A percentile compares a stretch with the other conserved stretches of the same genome.
Evolutionary conservation across 2,888 invertebrate genomes (phyloP).

Genomic region (Troilus luridus): DNA sequence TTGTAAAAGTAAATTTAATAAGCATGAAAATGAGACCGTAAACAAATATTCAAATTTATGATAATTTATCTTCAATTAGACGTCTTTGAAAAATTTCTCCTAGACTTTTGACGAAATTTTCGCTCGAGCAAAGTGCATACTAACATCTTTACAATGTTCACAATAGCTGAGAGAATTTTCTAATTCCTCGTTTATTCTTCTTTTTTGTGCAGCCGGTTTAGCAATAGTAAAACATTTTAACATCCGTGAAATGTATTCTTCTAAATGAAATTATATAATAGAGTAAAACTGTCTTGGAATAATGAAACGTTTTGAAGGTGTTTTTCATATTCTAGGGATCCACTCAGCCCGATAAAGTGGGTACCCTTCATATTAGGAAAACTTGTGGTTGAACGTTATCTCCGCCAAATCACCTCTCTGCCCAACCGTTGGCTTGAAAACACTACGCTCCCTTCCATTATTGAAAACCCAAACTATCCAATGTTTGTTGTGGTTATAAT

Average conservation of each 20-base stretch:
- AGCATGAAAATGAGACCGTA: background rate
- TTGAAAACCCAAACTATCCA: too few species aligned
- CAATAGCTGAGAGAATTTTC: background rate
- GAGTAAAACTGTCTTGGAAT: background rate
- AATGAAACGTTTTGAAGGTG: background rate
- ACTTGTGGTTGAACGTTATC: too few species aligned
- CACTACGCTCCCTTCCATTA: too few species aligned
- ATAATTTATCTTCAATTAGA: background rate
- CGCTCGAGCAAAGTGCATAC: background rate
- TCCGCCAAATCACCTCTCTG: too few species aligned
- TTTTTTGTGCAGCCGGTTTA: background rate
- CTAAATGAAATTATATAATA: background rate
- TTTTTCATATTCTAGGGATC: too few species aligned
- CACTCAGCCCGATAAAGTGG: too few species aligned
- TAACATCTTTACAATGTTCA: background rate
- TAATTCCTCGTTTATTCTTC: background rate
- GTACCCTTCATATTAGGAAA: too few species aligned
- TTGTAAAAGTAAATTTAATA: background rate
- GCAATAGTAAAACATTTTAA: background rate
- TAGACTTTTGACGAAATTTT: background rate
- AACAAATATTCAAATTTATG: slow-evolving; percentile 1
- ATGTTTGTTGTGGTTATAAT: too few species aligned
- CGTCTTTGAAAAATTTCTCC: slow-evolving; percentile 11
- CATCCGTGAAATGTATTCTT: background rate
- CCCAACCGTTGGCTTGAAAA: too few species aligned